Evolutionary conservation across 2,888 invertebrate genomes (phyloP).

Genomic region (Venusia cambrica): DNA sequence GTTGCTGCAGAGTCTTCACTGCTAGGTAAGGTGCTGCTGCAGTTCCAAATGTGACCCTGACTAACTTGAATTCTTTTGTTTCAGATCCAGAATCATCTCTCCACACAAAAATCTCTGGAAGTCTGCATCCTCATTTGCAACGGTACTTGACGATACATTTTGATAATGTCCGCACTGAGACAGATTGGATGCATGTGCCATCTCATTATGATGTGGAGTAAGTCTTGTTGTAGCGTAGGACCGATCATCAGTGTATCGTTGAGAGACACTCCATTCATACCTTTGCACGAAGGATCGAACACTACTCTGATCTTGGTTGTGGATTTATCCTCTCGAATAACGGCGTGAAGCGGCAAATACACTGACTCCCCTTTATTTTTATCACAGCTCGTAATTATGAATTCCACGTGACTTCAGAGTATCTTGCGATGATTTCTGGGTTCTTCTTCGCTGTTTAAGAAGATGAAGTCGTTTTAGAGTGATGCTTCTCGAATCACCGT

Average conservation of each 20-base stretch:
- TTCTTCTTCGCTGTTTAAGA: too few species aligned
- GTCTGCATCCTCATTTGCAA: conserved; percentile 18
- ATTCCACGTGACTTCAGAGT: too few species aligned
- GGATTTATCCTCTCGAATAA: conserved; percentile 30
- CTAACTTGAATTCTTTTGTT: too few species aligned
- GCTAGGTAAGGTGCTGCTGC: too few species aligned
- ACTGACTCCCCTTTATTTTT: too few species aligned
- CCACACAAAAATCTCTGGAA: not conserved
- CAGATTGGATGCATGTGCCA: conserved; percentile 12
- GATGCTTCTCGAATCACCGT: too few species aligned
- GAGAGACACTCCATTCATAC: conserved; percentile 9
- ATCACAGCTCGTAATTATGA: too few species aligned
- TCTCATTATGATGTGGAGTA: conserved; percentile 7
- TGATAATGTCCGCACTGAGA: conserved; percentile 13
- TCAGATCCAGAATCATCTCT: not conserved
- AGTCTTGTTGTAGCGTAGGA: conserved; percentile 13
- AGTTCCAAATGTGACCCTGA: too few species aligned
- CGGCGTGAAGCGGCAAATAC: conserved; percentile 37
- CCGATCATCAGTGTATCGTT: conserved; percentile 18
- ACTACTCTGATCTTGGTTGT: conserved; percentile 31
- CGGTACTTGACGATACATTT: conserved; percentile 21
- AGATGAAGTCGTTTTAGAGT: too few species aligned
- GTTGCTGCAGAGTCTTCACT: too few species aligned
- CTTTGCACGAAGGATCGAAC: conserved; percentile 19
- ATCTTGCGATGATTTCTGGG: too few species aligned